A percentile compares a stretch with the other conserved stretches of the same genome.
Evolutionary conservation across 1,140 invertebrate genomes (phyloP).

Genomic region (Pantala flavescens): DNA sequence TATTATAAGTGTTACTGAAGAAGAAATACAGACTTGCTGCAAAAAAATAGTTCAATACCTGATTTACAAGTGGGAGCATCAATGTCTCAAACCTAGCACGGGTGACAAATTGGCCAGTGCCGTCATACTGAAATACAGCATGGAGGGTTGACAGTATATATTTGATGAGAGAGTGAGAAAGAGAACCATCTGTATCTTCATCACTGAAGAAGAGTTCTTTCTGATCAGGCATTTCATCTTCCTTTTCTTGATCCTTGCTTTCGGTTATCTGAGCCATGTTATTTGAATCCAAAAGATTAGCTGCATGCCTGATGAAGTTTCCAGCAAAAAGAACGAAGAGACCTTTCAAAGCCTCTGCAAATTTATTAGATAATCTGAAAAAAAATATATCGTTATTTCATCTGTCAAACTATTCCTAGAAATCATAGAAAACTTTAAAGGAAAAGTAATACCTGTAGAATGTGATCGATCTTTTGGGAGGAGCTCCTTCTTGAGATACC

Average conservation of each 20-base stretch:
- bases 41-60: constrained; percentile 37
- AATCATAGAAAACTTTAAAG: no score
- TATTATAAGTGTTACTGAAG: no score
- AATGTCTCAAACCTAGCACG: constrained; percentile 72
- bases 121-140: constrained; percentile 71
- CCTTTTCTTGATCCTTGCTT: constrained; percentile 14
- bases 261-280: constrained; percentile 28
- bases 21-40: background rate
- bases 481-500: constrained; percentile 42
- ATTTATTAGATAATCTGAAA: constrained; percentile 56
- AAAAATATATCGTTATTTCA: constrained; percentile 22
- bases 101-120: constrained; percentile 63
- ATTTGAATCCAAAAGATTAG: constrained; percentile 47
- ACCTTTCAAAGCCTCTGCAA: constrained; percentile 73
- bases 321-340: constrained; percentile 82
- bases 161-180: constrained; percentile 43
- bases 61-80: constrained; percentile 77
- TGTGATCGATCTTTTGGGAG: constrained; percentile 54
- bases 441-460: constrained; percentile 56
- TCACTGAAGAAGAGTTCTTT: constrained; percentile 6
- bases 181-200: constrained; percentile 18
- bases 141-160: constrained; percentile 62
- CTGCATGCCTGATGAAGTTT: constrained; percentile 70
- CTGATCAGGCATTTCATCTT: background rate
- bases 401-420: no score